Evolutionary conservation across 1,140 invertebrate genomes (phyloP), one percentile per base, ranked within the genome.

Genomic region (Phthorimaea operculella): DNA sequence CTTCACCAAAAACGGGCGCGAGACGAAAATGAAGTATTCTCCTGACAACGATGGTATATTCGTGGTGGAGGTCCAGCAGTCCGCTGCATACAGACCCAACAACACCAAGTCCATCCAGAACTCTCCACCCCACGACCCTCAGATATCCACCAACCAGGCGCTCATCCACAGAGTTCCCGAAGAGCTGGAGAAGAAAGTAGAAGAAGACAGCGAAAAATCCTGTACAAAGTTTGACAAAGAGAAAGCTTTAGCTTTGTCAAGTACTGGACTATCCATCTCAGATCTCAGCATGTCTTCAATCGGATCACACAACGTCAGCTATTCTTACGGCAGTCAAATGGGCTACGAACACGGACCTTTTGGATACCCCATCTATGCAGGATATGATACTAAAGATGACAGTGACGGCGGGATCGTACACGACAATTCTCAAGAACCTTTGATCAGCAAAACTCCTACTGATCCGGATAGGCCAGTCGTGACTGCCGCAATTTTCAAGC

Each of bases 31-130:
- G 89, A 90, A 90, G 62, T 90, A 90, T 59, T 89, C 88, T 15
- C 87, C 88, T 15, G 90, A 92, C 62, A 90, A 91, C 74, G 89
- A 91, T 56, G 91, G 91, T n/a, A 92, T 93, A 18, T 93, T 93
- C 58, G 91, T 93, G 1, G 91, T 93, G 3, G 92, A 93, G 66
- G 91, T 92, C 0, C 88, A 88, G 67, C 88, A 88, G 62, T 87
- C 83, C 6, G 63, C 79, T 12, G 74, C 80, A 1, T 87, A 85
- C 65, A 83, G 77, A 52, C 71, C 72, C 0, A 68, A 53, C 42
- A 81, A 70, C 56, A 82, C 11, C 1, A 50, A 74, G 56, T 54
- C 65, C 4, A 45, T 71, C 2, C 70, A 73, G 14, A 79, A 64
- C 44, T 82, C 79, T 0, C 78, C 80, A 9, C 69, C 61, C 0